Evolutionary conservation across 2,113 vertebrate genomes (phyloP).

Genomic region (Burhinus oedicnemus): DNA sequence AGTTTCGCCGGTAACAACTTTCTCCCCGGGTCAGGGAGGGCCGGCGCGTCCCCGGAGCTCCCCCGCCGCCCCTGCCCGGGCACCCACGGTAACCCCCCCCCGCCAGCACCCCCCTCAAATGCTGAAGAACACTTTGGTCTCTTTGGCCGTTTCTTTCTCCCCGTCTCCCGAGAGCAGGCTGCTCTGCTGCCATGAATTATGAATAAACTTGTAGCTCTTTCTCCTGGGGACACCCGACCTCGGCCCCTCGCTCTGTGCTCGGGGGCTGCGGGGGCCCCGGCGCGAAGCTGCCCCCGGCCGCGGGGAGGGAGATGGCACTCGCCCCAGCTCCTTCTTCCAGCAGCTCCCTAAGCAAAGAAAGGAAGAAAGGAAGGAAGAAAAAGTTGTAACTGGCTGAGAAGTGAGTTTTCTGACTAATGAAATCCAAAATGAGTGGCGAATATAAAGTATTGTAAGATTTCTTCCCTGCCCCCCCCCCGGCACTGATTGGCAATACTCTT

Average conservation of each 20-base stretch:
- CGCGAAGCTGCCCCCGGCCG: not conserved
- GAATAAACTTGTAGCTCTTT: slow-evolving; percentile 19
- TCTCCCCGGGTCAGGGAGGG: not conserved
- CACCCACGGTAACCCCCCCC: not conserved
- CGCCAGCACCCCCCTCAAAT: not conserved
- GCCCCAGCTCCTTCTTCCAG: not conserved
- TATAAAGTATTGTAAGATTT: slow-evolving; percentile 78
- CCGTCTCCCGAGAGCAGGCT: not conserved
- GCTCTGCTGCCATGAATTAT: slow-evolving; percentile 47
- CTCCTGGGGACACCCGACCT: slow-evolving; percentile 8
- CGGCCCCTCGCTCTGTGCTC: not conserved
- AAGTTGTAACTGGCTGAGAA: slow-evolving; percentile 32
- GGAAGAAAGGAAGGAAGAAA: not conserved
- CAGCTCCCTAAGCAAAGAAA: not conserved
- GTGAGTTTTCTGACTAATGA: slow-evolving; percentile 68
- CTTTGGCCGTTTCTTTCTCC: not conserved
- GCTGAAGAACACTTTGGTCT: slow-evolving; percentile 38
- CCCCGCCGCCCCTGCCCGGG: not conserved
- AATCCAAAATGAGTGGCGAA: slow-evolving; percentile 73
- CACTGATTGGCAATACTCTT: slow-evolving; percentile 74
- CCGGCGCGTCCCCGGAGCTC: not conserved
- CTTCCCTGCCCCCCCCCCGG: slow-evolving; percentile 27
- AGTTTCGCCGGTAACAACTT: slow-evolving; percentile 57
- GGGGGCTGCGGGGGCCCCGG: not conserved
- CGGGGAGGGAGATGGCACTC: not conserved